Evolutionary conservation across 2,113 vertebrate species (phyloP).

Genomic region (Pseudorasbora parva): DNA sequence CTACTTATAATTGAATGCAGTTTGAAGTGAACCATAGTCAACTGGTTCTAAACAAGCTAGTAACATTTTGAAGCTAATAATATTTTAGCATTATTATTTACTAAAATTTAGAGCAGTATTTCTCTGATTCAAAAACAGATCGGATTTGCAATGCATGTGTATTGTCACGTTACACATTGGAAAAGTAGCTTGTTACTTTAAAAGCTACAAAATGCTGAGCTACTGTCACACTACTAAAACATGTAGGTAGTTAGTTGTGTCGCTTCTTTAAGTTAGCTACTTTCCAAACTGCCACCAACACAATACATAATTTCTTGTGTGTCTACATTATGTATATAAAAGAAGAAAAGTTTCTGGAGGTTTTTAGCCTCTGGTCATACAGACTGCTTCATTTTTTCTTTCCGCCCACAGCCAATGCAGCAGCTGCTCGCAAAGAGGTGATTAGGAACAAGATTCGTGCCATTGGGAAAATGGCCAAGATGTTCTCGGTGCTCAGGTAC

Average conservation of each 20-base stretch:
- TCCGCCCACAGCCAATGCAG: conserved; percentile 77
- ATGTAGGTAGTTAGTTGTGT: not conserved
- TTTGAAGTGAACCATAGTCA: not conserved
- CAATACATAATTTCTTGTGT: not conserved
- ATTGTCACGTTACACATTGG: too few relatives aligned
- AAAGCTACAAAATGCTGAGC: not conserved
- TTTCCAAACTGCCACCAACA: not conserved
- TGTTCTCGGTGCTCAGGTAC: conserved; percentile 83
- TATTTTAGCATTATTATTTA: not conserved
- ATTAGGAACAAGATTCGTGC: conserved; percentile 85
- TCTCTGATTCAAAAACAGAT: not conserved
- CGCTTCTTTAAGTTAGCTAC: not conserved
- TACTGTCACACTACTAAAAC: not conserved
- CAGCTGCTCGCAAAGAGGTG: conserved; percentile 82
- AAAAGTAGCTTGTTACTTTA: not conserved
- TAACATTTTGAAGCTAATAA: too few relatives aligned
- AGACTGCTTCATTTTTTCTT: conserved; percentile 37
- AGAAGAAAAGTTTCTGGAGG: not conserved
- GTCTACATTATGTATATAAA: not conserved
- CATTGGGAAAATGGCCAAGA: conserved; percentile 85
- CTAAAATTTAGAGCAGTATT: not conserved
- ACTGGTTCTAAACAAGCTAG: not conserved
- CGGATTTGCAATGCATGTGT: not conserved
- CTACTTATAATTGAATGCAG: not conserved
- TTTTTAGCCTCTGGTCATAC: conserved; percentile 25